These are phyloP conservation scores for Limnodromus scolopaceus DNA, from an alignment of 2,797 vertebrate genomes.

Conservation along the genomic window DNA sequence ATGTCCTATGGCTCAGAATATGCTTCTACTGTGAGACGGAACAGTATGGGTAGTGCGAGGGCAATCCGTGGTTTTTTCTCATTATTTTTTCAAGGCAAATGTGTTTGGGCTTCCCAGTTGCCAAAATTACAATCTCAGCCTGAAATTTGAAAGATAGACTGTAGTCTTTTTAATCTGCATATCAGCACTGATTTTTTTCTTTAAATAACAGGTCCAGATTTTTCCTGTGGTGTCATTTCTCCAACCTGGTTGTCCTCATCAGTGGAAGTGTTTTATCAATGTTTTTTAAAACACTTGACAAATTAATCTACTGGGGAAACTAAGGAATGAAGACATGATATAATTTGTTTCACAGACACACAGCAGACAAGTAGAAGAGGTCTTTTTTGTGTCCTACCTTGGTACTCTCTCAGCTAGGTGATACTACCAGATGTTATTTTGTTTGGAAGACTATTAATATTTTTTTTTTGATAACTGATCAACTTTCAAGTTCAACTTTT, in stretches of 20 bases:
- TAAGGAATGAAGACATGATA: background rate
- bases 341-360: background rate
- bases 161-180: background rate
- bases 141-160: background rate
- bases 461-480: background rate
- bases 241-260: background rate
- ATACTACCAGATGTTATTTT: background rate
- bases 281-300: background rate
- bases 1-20: background rate
- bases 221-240: background rate
- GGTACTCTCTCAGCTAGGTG: background rate
- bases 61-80: background rate
- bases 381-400: background rate
- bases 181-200: background rate
- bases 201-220: background rate
- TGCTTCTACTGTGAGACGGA: background rate
- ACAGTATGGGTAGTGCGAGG: background rate
- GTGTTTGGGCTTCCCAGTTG: background rate
- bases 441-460: background rate
- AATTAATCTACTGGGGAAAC: background rate
- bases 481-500: background rate
- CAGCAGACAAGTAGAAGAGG: background rate
- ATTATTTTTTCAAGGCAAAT: background rate
- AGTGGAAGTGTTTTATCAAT: background rate
- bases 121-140: background rate